phyloP scores from a whole-genome alignment of 2,888 invertebrate species.

The Epirrhoe alternata region DNA sequence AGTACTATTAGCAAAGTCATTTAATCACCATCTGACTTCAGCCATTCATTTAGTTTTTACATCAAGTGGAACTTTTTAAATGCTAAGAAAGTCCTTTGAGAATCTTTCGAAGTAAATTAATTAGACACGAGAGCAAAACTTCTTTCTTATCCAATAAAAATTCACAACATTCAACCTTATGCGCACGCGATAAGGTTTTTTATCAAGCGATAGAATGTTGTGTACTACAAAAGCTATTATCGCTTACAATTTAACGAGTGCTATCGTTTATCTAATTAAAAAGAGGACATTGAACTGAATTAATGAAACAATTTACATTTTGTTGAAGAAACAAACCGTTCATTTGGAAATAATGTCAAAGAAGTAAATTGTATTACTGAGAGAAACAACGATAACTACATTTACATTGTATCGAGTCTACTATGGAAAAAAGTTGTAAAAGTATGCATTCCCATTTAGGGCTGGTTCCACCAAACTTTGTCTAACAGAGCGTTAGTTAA shows the following conservation, averaged over 20 bases:
- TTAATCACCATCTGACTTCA: conserved; percentile 15
- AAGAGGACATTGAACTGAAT: conserved; percentile 60
- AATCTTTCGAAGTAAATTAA: conserved; percentile 29
- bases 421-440: no score
- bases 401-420: not conserved
- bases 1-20: not conserved
- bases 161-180: conserved; percentile 11
- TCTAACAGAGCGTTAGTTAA: no score
- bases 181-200: not conserved
- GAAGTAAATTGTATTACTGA: not conserved
- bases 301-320: conserved; percentile 47
- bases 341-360: not conserved
- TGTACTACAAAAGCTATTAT: conserved; percentile 26
- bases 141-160: conserved; percentile 7
- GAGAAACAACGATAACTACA: not conserved
- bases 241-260: conserved; percentile 47
- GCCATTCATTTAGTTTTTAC: conserved; percentile 9
- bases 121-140: conserved; percentile 20
- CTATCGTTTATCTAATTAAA: conserved; percentile 57
- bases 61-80: conserved; percentile 27
- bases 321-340: not conserved
- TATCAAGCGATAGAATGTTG: not conserved
- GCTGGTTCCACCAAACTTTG: no score
- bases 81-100: conserved; percentile 31
- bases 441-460: no score